phyloP scores from a whole-genome alignment of 2,113 vertebrate genomes.

The Cyphomyrus plagiostoma region DNA sequence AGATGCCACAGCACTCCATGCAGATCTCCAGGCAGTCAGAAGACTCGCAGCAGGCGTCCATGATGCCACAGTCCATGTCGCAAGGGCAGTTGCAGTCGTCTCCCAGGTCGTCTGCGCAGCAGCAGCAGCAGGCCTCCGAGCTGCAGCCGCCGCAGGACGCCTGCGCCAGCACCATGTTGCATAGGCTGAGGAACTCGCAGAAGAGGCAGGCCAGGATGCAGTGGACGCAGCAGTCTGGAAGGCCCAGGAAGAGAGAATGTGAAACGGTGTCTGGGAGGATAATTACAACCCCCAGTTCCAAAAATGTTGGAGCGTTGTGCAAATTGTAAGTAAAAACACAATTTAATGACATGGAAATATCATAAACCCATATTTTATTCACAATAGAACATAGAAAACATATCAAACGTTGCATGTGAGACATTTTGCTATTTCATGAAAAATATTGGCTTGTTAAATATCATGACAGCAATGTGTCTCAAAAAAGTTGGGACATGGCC shows the following conservation, averaged over 20 bases:
- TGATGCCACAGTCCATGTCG: constrained; percentile 91
- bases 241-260: neutral
- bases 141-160: constrained; percentile 68
- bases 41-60: constrained; percentile 96
- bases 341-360: no score
- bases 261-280: neutral
- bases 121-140: constrained; percentile 62
- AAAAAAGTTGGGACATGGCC: no score
- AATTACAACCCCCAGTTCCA: neutral
- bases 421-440: no score
- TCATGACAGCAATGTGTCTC: no score
- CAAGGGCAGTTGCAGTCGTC: constrained; percentile 73
- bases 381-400: no score
- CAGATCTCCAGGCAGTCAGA: constrained; percentile 98
- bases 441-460: no score
- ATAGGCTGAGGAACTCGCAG: constrained; percentile 75
- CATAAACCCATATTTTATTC: no score
- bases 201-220: constrained; percentile 78
- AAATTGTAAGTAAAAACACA: no score
- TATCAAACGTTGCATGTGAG: no score
- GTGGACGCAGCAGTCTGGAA: constrained; percentile 72
- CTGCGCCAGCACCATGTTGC: constrained; percentile 72
- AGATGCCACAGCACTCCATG: constrained; percentile 99
- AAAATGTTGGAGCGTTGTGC: no score
- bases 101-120: constrained; percentile 72